Percentiles rank a stretch among this genome's conserved stretches.
These are phyloP conservation scores for Orchestes rusci DNA, from an alignment of 2,888 invertebrate genomes.

Conservation along the genomic window DNA sequence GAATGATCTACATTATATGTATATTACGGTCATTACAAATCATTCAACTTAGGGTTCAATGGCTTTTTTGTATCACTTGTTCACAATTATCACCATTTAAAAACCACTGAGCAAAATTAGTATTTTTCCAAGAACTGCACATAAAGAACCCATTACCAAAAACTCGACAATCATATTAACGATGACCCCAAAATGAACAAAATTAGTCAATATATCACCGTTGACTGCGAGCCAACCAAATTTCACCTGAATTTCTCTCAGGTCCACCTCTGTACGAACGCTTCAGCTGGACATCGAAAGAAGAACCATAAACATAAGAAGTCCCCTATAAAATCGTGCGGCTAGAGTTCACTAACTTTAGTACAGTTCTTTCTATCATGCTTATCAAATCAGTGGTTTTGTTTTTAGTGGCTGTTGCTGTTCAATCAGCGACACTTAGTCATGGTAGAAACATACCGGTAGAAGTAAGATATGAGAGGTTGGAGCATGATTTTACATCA, in stretches of 20 bases:
- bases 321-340: slow-evolving; percentile 39
- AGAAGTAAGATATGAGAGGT: slow-evolving; percentile 35
- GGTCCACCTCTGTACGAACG: slow-evolving; percentile 18
- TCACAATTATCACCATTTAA: too few relatives aligned
- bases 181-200: too few relatives aligned
- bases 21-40: too few relatives aligned
- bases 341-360: slow-evolving; percentile 41
- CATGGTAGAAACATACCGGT: slow-evolving; percentile 36
- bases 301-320: slow-evolving; percentile 27
- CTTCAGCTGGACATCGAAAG: slow-evolving; percentile 16
- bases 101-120: too few relatives aligned
- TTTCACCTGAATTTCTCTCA: slow-evolving; percentile 17
- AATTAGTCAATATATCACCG: background rate
- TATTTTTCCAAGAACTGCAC: too few relatives aligned
- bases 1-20: too few relatives aligned
- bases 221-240: slow-evolving; percentile 3
- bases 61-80: too few relatives aligned
- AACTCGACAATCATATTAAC: too few relatives aligned
- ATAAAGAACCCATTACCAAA: too few relatives aligned
- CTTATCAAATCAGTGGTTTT: slow-evolving; percentile 25
- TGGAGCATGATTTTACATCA: slow-evolving; percentile 12
- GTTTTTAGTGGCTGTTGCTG: slow-evolving; percentile 30
- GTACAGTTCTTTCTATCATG: slow-evolving; percentile 30
- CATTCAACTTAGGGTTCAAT: too few relatives aligned
- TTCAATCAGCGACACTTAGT: slow-evolving; percentile 22